phyloP scores from a whole-genome alignment of 2,888 invertebrate genomes.

The Agrilus biguttatus region DNA sequence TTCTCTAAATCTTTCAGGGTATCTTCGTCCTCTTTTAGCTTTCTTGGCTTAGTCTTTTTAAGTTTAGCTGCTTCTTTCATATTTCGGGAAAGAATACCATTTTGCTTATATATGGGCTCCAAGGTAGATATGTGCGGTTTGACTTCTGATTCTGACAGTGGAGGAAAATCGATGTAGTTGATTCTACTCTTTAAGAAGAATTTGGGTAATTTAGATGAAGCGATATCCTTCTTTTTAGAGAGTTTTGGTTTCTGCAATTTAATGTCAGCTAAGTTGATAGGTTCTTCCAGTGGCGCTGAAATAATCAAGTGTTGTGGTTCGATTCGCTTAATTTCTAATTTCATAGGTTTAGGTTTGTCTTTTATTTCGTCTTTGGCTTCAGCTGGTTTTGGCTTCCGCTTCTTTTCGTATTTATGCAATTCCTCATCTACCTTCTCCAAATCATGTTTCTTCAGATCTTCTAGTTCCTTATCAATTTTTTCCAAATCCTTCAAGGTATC shows the following conservation, averaged over 20 bases:
- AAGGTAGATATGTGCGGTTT: constrained; percentile 21
- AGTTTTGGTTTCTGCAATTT: constrained; percentile 37
- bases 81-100: constrained; percentile 50
- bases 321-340: constrained; percentile 24
- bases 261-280: constrained; percentile 48
- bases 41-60: constrained; percentile 38
- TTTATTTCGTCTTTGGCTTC: constrained; percentile 7
- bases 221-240: constrained; percentile 17
- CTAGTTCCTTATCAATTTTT: constrained; percentile 36
- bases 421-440: constrained; percentile 25
- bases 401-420: constrained; percentile 12
- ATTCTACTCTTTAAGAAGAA: constrained; percentile 57
- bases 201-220: constrained; percentile 40
- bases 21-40: constrained; percentile 26
- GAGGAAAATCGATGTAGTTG: constrained; percentile 34
- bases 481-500: constrained; percentile 29
- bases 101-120: constrained; percentile 29
- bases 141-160: constrained; percentile 19
- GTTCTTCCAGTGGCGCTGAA: constrained; percentile 36
- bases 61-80: constrained; percentile 50
- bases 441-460: constrained; percentile 25
- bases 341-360: constrained; percentile 18
- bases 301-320: constrained; percentile 44
- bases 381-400: constrained; percentile 8
- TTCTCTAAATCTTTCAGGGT: constrained; percentile 35